Percentiles rank a stretch among this genome's conserved stretches.
Conservation (phyloP, 2,888 invertebrate genomes). For the Tipula vernalis region DNA sequence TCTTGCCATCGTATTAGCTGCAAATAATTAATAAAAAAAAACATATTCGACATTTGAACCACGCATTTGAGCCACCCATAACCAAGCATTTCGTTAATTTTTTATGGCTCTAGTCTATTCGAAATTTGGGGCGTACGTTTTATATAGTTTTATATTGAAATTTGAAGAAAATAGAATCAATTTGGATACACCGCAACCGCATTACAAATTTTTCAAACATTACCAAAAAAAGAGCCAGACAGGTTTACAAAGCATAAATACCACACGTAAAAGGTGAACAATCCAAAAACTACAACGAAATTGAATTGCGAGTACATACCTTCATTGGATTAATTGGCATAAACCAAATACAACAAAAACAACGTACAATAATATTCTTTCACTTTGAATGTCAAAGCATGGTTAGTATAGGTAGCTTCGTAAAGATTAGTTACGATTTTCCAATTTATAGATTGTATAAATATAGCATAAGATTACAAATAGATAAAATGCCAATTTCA, state of each 20-base stretch:
- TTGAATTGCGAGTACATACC: background rate
- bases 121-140: no score
- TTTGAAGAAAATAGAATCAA: no score
- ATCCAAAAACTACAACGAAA: background rate
- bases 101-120: no score
- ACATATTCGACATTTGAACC: no score
- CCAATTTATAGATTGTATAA: background rate
- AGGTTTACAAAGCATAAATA: background rate
- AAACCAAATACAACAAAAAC: background rate
- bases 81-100: no score
- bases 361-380: background rate
- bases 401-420: background rate
- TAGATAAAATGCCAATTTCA: background rate
- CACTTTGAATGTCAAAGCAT: background rate
- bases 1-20: no score
- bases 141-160: no score
- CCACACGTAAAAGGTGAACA: background rate
- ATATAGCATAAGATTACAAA: background rate
- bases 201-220: background rate
- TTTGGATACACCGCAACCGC: no score
- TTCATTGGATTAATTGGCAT: background rate
- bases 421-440: background rate
- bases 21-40: no score
- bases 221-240: background rate
- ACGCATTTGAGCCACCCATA: no score